These are phyloP conservation scores for Mellilla xanthometata DNA, from an alignment of 2,888 invertebrate genomes.

Conservation along the genomic window DNA sequence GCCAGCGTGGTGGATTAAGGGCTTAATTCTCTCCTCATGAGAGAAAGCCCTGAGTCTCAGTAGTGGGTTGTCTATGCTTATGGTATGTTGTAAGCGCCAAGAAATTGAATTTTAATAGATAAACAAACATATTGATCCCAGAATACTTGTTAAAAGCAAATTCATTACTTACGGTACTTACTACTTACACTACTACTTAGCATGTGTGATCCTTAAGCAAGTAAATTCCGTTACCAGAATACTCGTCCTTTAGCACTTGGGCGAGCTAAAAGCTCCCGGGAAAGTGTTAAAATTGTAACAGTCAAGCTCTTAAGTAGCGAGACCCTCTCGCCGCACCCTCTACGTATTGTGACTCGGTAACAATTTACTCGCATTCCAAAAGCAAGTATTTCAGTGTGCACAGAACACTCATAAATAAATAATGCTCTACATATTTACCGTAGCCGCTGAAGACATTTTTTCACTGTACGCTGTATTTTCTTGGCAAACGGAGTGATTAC, in stretches of 20 bases:
- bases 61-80: too few relatives aligned
- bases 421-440: conserved; percentile 47
- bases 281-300: conserved; percentile 50
- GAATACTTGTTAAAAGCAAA: too few relatives aligned
- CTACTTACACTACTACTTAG: too few relatives aligned
- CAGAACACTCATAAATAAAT: conserved; percentile 42
- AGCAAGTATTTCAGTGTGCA: conserved; percentile 38
- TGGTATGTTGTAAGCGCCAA: too few relatives aligned
- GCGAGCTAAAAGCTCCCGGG: conserved; percentile 38
- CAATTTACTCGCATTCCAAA: conserved; percentile 29
- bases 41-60: too few relatives aligned
- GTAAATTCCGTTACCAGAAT: too few relatives aligned
- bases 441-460: conserved; percentile 54
- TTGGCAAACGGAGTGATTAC: conserved; percentile 68
- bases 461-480: conserved; percentile 55
- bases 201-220: not conserved
- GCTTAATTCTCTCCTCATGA: too few relatives aligned
- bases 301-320: conserved; percentile 33
- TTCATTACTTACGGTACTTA: too few relatives aligned
- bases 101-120: too few relatives aligned
- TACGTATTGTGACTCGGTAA: conserved; percentile 26
- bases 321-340: conserved; percentile 30
- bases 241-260: not conserved
- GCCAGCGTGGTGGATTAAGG: too few relatives aligned
- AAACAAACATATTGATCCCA: too few relatives aligned